Evolutionary conservation across 2,113 vertebrate species (phyloP).

Genomic region (Pterocles orientalis): DNA sequence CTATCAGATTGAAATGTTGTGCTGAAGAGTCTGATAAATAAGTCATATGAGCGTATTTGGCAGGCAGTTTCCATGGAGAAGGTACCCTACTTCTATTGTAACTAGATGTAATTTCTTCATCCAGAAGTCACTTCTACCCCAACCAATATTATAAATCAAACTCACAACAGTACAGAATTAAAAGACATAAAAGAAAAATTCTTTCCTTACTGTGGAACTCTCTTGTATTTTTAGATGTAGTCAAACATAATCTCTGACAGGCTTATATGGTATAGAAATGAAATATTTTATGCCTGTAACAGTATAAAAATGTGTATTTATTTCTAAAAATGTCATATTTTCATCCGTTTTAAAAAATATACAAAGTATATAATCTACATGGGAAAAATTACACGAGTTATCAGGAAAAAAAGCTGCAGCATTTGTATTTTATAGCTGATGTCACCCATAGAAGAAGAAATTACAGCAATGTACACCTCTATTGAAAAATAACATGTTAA

Average conservation of each 20-base stretch:
- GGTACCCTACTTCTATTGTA: not conserved
- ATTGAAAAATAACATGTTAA: slow-evolving; percentile 15
- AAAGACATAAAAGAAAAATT: not conserved
- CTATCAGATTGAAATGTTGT: not conserved
- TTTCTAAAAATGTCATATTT: not conserved
- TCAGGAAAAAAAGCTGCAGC: not conserved
- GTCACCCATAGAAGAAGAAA: not conserved
- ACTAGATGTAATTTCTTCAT: not conserved
- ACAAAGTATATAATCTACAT: not conserved
- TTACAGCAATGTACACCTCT: not conserved
- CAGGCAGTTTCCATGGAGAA: slow-evolving; percentile 27
- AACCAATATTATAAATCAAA: slow-evolving; percentile 8
- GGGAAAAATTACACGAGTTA: not conserved
- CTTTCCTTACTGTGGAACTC: not conserved
- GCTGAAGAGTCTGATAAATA: slow-evolving; percentile 19
- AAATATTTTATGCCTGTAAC: not conserved
- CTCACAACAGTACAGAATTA: not conserved
- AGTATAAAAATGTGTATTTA: not conserved
- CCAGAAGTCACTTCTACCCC: not conserved
- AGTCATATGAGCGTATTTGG: not conserved
- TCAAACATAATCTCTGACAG: not conserved
- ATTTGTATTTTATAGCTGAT: not conserved
- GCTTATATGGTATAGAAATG: not conserved
- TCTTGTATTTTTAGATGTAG: not conserved
- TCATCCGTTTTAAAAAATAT: not conserved